These are phyloP conservation scores for Actinostola sp. DNA, from an alignment of 92 coral and sea anemone genomes.

Conservation along the genomic window DNA sequence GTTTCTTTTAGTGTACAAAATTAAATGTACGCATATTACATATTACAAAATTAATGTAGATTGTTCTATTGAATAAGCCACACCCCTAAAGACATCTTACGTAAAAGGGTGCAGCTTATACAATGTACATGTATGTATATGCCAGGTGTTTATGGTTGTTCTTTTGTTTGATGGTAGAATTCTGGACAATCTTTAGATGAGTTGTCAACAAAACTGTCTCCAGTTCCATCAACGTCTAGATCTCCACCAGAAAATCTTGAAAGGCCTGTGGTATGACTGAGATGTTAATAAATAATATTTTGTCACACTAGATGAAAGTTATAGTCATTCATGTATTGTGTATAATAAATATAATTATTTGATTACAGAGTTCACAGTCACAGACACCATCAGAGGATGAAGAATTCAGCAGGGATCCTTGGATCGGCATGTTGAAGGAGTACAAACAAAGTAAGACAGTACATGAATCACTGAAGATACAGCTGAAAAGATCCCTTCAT, in stretches of 20 bases:
- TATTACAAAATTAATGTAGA: no score
- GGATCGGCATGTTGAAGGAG: constrained; percentile 85
- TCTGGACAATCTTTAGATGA: constrained; percentile 70
- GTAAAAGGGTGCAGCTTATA: no score
- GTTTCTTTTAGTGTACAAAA: no score
- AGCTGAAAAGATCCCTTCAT: neutral
- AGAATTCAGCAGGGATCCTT: constrained; percentile 85
- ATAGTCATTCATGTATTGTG: neutral
- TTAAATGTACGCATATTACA: no score
- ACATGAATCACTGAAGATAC: neutral
- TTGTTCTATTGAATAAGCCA: no score
- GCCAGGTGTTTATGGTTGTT: no score
- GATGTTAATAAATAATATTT: neutral
- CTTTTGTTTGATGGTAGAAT: constrained; percentile 41
- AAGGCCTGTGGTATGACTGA: constrained; percentile 10
- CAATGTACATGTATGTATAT: no score
- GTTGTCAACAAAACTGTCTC: constrained; percentile 47
- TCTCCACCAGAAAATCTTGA: constrained; percentile 1
- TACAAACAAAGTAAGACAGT: constrained; percentile 59
- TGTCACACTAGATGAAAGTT: no score
- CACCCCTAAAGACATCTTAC: no score
- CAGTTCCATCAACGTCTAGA: constrained; percentile 30
- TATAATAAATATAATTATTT: neutral
- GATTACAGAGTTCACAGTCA: constrained; percentile 28
- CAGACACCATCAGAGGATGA: constrained; percentile 73